phyloP scores from a whole-genome alignment of 2,113 vertebrate species.

The Nycticryphes semicollaris region DNA sequence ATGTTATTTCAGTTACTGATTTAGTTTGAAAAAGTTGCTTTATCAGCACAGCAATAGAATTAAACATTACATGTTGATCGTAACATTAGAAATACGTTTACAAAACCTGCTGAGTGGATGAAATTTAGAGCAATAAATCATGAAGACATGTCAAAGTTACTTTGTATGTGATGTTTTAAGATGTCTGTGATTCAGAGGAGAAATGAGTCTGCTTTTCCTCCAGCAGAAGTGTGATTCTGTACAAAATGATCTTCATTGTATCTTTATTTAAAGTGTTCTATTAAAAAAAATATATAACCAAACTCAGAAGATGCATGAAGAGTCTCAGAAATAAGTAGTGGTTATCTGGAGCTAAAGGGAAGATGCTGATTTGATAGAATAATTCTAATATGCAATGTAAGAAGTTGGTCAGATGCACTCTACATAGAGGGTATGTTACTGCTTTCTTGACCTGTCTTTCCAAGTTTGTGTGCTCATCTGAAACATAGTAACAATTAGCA shows the following conservation, averaged over 20 bases:
- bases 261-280: neutral
- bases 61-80: slow-evolving; percentile 33
- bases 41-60: slow-evolving; percentile 38
- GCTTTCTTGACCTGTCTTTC: neutral
- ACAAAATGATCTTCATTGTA: neutral
- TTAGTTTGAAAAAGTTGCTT: slow-evolving; percentile 48
- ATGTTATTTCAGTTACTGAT: neutral
- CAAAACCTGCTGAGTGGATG: slow-evolving; percentile 30
- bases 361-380: neutral
- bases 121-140: slow-evolving; percentile 49
- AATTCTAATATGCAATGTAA: neutral
- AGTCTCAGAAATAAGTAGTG: neutral
- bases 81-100: slow-evolving; percentile 34
- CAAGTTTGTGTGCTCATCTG: neutral
- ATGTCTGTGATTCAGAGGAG: slow-evolving; percentile 26
- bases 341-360: neutral
- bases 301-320: neutral
- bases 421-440: neutral
- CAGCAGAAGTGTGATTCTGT: neutral
- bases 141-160: neutral
- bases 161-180: neutral
- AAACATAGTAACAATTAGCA: neutral
- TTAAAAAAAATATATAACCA: neutral
- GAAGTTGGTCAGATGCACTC: neutral
- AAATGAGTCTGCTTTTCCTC: neutral